These are phyloP conservation scores for Rotaria magnacalcarata DNA, from an alignment of 2,888 invertebrate genomes.

Conservation along the genomic window DNA sequence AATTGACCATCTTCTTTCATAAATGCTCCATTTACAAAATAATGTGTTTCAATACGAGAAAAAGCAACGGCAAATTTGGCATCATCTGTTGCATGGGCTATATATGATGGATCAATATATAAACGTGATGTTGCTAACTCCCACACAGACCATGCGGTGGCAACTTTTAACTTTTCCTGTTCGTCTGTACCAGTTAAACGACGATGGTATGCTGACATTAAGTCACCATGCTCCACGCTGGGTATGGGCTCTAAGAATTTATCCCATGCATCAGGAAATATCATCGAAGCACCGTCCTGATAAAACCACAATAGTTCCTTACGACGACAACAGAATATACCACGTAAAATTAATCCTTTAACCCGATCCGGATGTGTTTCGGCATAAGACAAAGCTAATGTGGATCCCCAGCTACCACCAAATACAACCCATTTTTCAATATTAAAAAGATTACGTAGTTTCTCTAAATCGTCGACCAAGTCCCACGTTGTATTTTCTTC, in stretches of 20 bases:
- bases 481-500: constrained; percentile 57
- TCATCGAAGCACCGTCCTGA: constrained; percentile 52
- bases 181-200: constrained; percentile 52
- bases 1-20: constrained; percentile 51
- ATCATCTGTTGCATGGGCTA: constrained; percentile 49
- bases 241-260: constrained; percentile 53
- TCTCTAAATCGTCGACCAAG: constrained; percentile 55
- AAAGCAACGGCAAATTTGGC: constrained; percentile 53
- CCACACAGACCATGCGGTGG: constrained; percentile 53
- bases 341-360: constrained; percentile 53
- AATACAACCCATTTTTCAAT: constrained; percentile 56
- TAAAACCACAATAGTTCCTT: constrained; percentile 54
- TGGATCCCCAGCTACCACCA: constrained; percentile 57
- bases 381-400: constrained; percentile 52
- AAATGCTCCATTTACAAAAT: constrained; percentile 55
- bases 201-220: constrained; percentile 54
- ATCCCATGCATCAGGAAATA: constrained; percentile 55
- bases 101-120: constrained; percentile 49
- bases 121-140: constrained; percentile 52
- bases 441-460: constrained; percentile 51
- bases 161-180: constrained; percentile 49
- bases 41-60: constrained; percentile 55
- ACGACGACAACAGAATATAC: constrained; percentile 53
- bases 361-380: constrained; percentile 53
- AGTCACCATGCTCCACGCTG: constrained; percentile 51